Percentiles rank a stretch among this genome's conserved stretches.
phyloP scores from a whole-genome alignment of 2,888 invertebrate genomes.

The Acrobeloides nanus region DNA sequence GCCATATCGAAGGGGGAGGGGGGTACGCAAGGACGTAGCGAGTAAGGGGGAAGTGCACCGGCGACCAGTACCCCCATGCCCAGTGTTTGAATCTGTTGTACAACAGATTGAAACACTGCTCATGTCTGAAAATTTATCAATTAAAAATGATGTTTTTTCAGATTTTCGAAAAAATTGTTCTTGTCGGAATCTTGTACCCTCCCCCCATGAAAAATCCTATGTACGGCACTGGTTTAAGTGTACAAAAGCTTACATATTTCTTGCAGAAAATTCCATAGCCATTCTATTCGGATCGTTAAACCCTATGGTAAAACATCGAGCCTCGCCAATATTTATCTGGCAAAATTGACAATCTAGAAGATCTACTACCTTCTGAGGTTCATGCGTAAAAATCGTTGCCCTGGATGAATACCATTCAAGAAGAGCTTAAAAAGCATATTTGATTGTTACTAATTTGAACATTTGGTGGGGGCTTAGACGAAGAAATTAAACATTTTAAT shows the following conservation, averaged over 20 bases:
- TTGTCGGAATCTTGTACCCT: not conserved
- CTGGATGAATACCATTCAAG: no score
- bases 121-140: no score
- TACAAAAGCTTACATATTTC: slow-evolving; percentile 15
- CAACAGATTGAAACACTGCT: no score
- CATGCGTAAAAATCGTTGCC: no score
- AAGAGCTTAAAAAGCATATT: slow-evolving; percentile 6
- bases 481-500: no score
- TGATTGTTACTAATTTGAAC: slow-evolving; percentile 10
- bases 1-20: not conserved
- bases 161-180: not conserved
- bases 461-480: slow-evolving; percentile 17
- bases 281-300: slow-evolving; percentile 18
- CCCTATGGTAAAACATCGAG: slow-evolving; percentile 22
- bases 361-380: slow-evolving; percentile 18
- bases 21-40: slow-evolving; percentile 6
- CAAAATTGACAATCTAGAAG: slow-evolving; percentile 21
- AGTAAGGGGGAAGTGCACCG: slow-evolving; percentile 1
- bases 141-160: no score
- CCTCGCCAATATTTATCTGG: slow-evolving; percentile 17
- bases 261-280: slow-evolving; percentile 19
- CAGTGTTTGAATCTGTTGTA: no score
- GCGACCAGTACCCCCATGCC: not conserved
- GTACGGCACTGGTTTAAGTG: no score
- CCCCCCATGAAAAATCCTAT: no score